Evolutionary conservation across 2,888 invertebrate species (phyloP).

Genomic region (Drosophila vallismaia): DNA sequence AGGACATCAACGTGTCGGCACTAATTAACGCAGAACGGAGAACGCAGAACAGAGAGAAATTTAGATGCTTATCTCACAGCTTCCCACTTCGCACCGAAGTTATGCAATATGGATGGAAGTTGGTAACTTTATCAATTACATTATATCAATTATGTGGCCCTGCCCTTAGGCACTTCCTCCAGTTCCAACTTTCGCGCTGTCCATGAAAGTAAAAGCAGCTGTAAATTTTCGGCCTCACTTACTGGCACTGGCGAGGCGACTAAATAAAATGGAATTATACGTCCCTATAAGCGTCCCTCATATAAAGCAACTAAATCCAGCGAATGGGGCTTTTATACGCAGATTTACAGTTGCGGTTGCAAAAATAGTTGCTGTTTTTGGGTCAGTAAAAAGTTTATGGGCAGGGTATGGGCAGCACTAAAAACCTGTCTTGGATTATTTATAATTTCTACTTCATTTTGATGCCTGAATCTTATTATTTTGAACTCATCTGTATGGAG

Average conservation of each 20-base stretch:
- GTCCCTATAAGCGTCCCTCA: conserved; percentile 30
- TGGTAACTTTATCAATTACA: conserved; percentile 64
- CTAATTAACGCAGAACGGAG: conserved; percentile 34
- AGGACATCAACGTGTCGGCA: conserved; percentile 1
- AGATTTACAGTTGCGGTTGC: background rate
- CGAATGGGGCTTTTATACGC: conserved; percentile 3
- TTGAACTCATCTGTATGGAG: conserved; percentile 11
- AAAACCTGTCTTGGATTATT: background rate
- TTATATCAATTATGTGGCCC: conserved; percentile 66
- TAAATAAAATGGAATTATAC: conserved; percentile 72
- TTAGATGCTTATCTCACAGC: conserved; percentile 29
- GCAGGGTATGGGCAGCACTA: background rate
- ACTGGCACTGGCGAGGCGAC: conserved; percentile 57
- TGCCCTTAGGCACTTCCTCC: conserved; percentile 34
- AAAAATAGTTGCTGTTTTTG: background rate
- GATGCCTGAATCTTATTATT: background rate
- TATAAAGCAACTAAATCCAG: conserved; percentile 53
- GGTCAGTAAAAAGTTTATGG: background rate
- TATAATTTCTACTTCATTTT: background rate
- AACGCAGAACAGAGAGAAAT: conserved; percentile 11
- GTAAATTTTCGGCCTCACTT: conserved; percentile 71
- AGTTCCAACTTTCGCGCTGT: conserved; percentile 34
- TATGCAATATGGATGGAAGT: conserved; percentile 37
- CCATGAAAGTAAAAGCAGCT: conserved; percentile 61
- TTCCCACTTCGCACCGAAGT: conserved; percentile 29